phyloP scores from a whole-genome alignment of 2,888 invertebrate species.

The Tenthredo livida region DNA sequence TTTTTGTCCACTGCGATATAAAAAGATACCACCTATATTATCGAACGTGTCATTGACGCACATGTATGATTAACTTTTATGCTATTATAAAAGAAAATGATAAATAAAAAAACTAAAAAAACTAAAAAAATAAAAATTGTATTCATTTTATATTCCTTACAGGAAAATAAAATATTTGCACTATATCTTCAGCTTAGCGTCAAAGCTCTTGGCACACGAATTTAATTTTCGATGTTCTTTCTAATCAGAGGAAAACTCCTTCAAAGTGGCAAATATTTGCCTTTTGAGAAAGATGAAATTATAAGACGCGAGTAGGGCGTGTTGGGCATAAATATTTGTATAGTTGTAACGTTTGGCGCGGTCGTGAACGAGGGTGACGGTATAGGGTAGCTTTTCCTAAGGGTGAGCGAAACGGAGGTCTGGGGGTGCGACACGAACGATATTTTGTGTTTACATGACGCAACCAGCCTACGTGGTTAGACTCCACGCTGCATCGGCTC shows the following conservation, averaged over 20 bases:
- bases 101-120: no score
- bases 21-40: background rate
- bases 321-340: slow-evolving; percentile 52
- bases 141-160: background rate
- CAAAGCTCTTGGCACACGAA: slow-evolving; percentile 12
- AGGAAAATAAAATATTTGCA: background rate
- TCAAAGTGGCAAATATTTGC: slow-evolving; percentile 45
- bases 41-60: background rate
- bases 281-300: slow-evolving; percentile 40
- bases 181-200: background rate
- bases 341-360: slow-evolving; percentile 50
- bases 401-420: slow-evolving; percentile 20
- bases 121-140: background rate
- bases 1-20: background rate
- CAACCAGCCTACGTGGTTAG: slow-evolving; percentile 58
- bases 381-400: background rate
- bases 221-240: slow-evolving; percentile 46
- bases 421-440: slow-evolving; percentile 53
- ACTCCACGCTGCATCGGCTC: slow-evolving; percentile 43
- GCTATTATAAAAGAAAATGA: background rate
- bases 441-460: slow-evolving; percentile 61
- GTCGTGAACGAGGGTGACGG: slow-evolving; percentile 31
- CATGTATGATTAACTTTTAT: background rate
- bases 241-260: slow-evolving; percentile 28
- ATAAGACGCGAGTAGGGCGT: slow-evolving; percentile 46